Percentiles rank a stretch among this genome's conserved stretches.
Conservation (phyloP, 1,140 invertebrate genomes). For the Nasonia giraulti region DNA sequence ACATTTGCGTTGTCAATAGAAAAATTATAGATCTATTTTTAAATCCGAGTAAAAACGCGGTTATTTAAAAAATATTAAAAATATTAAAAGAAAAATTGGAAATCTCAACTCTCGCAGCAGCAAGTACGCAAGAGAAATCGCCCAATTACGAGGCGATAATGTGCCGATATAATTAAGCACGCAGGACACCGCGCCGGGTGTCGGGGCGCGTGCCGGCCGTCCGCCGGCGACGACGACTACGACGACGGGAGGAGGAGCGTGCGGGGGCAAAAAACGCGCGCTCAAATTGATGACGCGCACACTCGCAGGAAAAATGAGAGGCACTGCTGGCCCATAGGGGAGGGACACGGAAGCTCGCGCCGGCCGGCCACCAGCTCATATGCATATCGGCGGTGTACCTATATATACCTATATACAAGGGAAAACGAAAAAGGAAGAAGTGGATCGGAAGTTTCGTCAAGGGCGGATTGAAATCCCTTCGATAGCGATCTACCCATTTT, state of each 20-base stretch:
- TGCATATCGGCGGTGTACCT: not conserved
- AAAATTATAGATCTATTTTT: too few species aligned
- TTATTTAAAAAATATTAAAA: too few species aligned
- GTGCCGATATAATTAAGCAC: not conserved
- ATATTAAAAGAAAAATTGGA: not conserved
- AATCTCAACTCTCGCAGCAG: not conserved
- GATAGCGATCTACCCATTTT: slow-evolving; percentile 9
- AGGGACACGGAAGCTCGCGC: not conserved
- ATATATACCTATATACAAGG: not conserved
- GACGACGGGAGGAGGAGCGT: not conserved
- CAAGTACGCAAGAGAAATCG: not conserved
- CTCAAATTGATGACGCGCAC: slow-evolving; percentile 20
- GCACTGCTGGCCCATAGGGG: not conserved
- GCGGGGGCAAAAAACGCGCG: slow-evolving; percentile 16
- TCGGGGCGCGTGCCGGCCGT: slow-evolving; percentile 5
- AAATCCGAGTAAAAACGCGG: not conserved
- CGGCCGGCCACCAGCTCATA: not conserved
- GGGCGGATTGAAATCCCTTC: slow-evolving; percentile 16
- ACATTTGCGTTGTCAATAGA: too few species aligned
- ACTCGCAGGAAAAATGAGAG: slow-evolving; percentile 17
- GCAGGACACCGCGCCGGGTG: not conserved
- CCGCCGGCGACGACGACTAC: not conserved
- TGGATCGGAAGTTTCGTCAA: not conserved
- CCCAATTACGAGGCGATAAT: slow-evolving; percentile 9
- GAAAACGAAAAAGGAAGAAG: not conserved